Base-by-base conservation (phyloP, 2,113 vertebrate species). In the Anseranas semipalmata region DNA sequence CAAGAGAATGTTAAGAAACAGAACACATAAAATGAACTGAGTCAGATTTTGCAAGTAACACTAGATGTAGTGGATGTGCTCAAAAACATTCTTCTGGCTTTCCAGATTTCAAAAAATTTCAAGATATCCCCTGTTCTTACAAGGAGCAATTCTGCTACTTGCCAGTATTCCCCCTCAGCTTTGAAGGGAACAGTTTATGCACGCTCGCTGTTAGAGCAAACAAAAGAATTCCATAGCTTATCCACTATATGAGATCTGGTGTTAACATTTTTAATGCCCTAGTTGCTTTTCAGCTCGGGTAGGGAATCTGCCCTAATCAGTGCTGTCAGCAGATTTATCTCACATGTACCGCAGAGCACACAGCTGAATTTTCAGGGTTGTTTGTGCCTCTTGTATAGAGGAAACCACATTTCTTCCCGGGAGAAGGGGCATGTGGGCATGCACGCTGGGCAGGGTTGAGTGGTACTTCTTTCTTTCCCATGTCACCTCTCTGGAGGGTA, bases 111-210 rank as follows among this genome's bases (percentile, higher is more conserved):
- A 62, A 93, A 60, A 32, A 66, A 27, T 65, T 48, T 70, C 50
- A 62, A 74, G 48, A 45, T n/a, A 77, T 15, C 4, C 4, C 18
- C 28, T 50, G 4, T 73, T 94, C 12, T 70, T 85, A 53, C 3
- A 66, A 80, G 14, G 7, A 92, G 4, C 24, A 79, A 62, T 37
- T 72, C 48, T 76, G 39, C 33, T 66, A 6, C 43, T 83, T 56
- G 19, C 8, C 2, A 2, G 19, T 78, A 48, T 17, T 89, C 20
- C 13, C 24, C 62, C 30, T 37, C 43, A 75, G 28, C 22, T 63
- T 32, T 1, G 3, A 0, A 0, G 68, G 17, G 43, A 83, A 39
- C 1, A 2, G 25, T 52, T 24, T 68, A 14, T 0, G 1, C 0
- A 3, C 7, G 8, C 45, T 83, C 2, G 1, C 12, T 63, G 9